These are phyloP conservation scores for Scomber scombrus DNA, from an alignment of 2,113 vertebrate genomes.

Conservation along the genomic window DNA sequence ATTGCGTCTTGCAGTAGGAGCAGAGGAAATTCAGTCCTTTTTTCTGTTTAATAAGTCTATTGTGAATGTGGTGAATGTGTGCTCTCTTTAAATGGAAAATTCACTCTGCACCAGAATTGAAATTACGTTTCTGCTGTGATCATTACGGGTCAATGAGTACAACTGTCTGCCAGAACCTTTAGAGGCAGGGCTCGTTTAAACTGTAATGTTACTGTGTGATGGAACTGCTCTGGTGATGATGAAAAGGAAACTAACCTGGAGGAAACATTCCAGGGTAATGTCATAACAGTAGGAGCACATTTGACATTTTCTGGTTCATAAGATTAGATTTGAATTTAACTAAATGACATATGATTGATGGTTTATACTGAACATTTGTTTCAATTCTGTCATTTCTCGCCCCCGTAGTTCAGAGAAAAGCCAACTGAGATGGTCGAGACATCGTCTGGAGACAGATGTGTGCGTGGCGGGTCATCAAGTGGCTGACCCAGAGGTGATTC, in stretches of 20 bases:
- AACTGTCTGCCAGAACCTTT: slow-evolving; percentile 45
- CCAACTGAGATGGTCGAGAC: slow-evolving; percentile 72
- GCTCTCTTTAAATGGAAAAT: slow-evolving; percentile 63
- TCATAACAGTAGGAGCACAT: slow-evolving; percentile 1
- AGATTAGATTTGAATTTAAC: slow-evolving; percentile 25
- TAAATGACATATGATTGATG: slow-evolving; percentile 4
- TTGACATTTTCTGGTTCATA: slow-evolving; percentile 29
- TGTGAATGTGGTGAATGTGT: slow-evolving; percentile 56
- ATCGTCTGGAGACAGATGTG: slow-evolving; percentile 89
- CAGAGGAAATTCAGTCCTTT: slow-evolving; percentile 59
- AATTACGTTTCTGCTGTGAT: slow-evolving; percentile 65
- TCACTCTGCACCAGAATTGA: slow-evolving; percentile 50
- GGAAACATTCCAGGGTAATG: slow-evolving; percentile 17
- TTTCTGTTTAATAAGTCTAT: slow-evolving; percentile 69
- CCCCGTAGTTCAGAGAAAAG: slow-evolving; percentile 75
- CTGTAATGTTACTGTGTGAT: slow-evolving; percentile 47
- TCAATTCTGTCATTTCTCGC: slow-evolving; percentile 3
- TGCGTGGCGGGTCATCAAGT: slow-evolving; percentile 87
- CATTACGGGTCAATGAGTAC: slow-evolving; percentile 62
- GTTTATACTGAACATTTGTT: slow-evolving; percentile 5
- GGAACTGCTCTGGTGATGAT: slow-evolving; percentile 42
- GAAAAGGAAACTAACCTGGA: slow-evolving; percentile 35
- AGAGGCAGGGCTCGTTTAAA: slow-evolving; percentile 25
- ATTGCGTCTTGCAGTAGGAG: slow-evolving; percentile 55
- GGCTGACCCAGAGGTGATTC: slow-evolving; percentile 89